Percentiles rank a stretch among this genome's conserved stretches.
Evolutionary conservation across 2,888 invertebrate genomes (phyloP).

Genomic region (Copidosoma aretas): DNA sequence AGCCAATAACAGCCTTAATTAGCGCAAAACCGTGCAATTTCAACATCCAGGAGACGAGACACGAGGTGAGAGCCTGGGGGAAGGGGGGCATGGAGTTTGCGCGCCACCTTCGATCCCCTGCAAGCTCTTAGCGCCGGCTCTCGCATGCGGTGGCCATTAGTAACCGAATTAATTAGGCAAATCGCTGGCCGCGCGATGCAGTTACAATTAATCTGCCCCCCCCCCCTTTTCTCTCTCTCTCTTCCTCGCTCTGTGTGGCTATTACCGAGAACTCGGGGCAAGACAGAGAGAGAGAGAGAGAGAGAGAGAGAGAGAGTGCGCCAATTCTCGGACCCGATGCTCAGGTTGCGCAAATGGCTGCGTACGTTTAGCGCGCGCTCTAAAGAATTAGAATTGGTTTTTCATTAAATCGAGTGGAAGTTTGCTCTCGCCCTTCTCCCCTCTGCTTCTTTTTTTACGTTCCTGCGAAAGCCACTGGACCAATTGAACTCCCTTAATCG

Average conservation of each 20-base stretch:
- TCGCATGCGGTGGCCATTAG: constrained; percentile 51
- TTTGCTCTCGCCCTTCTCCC: background rate
- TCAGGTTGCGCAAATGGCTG: background rate
- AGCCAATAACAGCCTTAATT: constrained; percentile 36
- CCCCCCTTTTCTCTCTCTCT: constrained; percentile 9
- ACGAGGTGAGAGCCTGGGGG: constrained; percentile 13
- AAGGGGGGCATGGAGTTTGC: background rate
- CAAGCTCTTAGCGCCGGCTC: no score
- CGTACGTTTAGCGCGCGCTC: background rate
- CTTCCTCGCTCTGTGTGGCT: background rate
- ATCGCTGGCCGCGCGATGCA: constrained; percentile 59
- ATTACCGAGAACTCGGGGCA: constrained; percentile 3
- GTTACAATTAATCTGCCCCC: constrained; percentile 61
- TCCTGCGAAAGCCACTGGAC: background rate
- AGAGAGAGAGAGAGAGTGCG: background rate
- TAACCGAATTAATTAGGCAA: constrained; percentile 62
- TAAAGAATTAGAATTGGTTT: background rate
- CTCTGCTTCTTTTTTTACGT: no score
- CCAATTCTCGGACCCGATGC: background rate
- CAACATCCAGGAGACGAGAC: background rate
- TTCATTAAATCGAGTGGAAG: background rate
- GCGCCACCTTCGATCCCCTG: constrained; percentile 7
- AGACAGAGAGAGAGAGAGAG: no score
- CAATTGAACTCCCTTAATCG: no score
- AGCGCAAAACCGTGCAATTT: constrained; percentile 35